Evolutionary conservation across 2,888 invertebrate species (phyloP).

Genomic region (Chalcis sispes): DNA sequence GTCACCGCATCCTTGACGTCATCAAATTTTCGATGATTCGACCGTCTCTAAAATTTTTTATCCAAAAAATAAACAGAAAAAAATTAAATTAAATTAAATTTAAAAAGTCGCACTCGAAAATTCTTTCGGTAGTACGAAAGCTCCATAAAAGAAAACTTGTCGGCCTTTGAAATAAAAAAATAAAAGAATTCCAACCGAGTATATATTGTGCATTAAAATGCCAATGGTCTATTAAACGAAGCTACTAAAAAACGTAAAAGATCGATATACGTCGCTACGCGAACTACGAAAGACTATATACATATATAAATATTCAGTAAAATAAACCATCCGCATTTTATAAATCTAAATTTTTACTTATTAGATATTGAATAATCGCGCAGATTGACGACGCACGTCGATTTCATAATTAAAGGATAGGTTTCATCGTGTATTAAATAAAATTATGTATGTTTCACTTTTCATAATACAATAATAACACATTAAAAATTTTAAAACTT

Average conservation of each 20-base stretch:
- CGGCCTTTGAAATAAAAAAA: slow-evolving; percentile 14
- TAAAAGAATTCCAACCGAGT: slow-evolving; percentile 7
- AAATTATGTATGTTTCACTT: slow-evolving; percentile 1
- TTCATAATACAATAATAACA: slow-evolving; percentile 17
- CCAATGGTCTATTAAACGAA: slow-evolving; percentile 22
- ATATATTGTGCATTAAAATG: slow-evolving; percentile 9
- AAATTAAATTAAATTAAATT: background rate
- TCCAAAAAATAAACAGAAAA: background rate
- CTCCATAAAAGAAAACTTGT: background rate
- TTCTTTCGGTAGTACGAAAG: too few species aligned
- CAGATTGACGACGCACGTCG: background rate
- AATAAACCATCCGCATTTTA: too few species aligned
- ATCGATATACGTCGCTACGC: slow-evolving; percentile 31
- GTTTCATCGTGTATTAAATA: slow-evolving; percentile 9
- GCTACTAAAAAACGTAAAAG: slow-evolving; percentile 31
- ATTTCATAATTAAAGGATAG: background rate
- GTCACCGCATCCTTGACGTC: slow-evolving; percentile 32
- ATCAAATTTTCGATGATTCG: slow-evolving; percentile 17
- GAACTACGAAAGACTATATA: too few species aligned
- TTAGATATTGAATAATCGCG: slow-evolving; percentile 17
- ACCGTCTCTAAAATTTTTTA: slow-evolving; percentile 27
- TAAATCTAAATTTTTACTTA: too few species aligned
- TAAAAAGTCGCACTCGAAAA: background rate
- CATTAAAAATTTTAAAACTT: slow-evolving; percentile 38
- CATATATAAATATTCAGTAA: too few species aligned